Conservation (phyloP, 2,113 vertebrate species). For the Zeus faber region DNA sequence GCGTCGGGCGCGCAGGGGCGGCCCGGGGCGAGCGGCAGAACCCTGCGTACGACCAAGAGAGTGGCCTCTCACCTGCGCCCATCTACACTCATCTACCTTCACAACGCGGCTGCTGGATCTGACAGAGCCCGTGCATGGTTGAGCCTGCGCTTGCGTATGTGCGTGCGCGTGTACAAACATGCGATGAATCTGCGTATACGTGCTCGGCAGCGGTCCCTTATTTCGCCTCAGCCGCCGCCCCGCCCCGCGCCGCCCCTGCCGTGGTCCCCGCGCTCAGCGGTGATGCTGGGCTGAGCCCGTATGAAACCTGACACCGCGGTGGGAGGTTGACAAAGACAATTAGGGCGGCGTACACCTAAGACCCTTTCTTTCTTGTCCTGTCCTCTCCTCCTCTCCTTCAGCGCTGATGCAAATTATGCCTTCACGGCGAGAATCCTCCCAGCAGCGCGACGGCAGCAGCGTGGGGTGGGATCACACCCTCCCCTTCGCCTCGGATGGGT, state of each 20-base stretch:
- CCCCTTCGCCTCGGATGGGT: conserved; percentile 32
- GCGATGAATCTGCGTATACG: too few relatives aligned
- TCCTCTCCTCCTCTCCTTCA: conserved; percentile 28
- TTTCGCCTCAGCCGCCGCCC: too few relatives aligned
- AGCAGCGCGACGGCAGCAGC: conserved; percentile 32
- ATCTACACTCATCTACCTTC: too few relatives aligned
- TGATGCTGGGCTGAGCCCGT: conserved; percentile 49
- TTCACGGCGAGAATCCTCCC: conserved; percentile 40
- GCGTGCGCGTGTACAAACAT: too few relatives aligned
- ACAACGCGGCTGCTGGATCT: too few relatives aligned
- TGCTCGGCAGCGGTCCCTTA: too few relatives aligned
- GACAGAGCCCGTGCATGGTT: background rate
- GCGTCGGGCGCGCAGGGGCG: too few relatives aligned
- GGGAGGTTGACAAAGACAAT: conserved; percentile 77
- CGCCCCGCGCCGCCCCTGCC: conserved; percentile 39
- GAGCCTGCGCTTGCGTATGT: background rate
- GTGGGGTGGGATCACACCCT: conserved; percentile 35
- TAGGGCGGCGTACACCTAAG: conserved; percentile 56
- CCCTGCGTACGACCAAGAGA: too few relatives aligned
- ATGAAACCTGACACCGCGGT: conserved; percentile 72
- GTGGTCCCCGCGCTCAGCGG: too few relatives aligned
- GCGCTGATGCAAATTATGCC: conserved; percentile 45
- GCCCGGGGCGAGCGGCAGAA: too few relatives aligned
- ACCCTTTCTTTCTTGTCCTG: conserved; percentile 21
- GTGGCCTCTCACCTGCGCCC: too few relatives aligned